Evolutionary conservation across 2,797 vertebrate genomes (phyloP).

Genomic region (Cirrhinus molitorella): DNA sequence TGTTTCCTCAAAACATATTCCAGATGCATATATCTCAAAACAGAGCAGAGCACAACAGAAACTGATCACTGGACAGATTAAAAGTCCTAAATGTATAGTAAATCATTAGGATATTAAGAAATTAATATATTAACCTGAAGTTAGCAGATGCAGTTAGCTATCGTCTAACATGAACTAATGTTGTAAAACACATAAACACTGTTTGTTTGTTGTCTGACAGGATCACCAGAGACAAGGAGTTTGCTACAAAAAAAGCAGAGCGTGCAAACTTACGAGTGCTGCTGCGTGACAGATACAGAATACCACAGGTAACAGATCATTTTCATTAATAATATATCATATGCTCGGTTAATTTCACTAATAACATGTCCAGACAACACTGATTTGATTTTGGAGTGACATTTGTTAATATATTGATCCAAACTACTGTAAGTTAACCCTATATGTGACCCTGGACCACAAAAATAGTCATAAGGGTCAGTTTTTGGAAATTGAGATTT

Average conservation of each 20-base stretch:
- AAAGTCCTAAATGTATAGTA: no score
- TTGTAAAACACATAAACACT: not conserved
- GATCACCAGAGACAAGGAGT: constrained; percentile 76
- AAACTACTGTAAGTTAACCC: no score
- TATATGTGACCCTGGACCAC: no score
- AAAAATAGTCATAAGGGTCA: no score
- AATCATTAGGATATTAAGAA: no score
- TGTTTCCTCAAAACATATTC: not conserved
- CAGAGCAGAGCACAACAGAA: not conserved
- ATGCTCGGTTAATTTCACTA: no score
- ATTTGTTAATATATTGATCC: no score
- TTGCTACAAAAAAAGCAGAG: constrained; percentile 78
- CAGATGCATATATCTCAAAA: not conserved
- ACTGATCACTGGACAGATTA: not conserved
- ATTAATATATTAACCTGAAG: no score
- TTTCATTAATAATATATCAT: no score
- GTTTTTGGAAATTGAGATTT: no score
- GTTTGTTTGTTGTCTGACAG: constrained; percentile 46
- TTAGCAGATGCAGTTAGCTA: not conserved
- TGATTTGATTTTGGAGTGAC: not conserved
- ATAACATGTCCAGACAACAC: not conserved
- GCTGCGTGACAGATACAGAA: constrained; percentile 78
- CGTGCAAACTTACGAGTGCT: constrained; percentile 76
- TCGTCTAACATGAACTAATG: not conserved
- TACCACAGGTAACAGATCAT: constrained; percentile 74